phyloP scores from a whole-genome alignment of 2,888 invertebrate genomes.

The Agriopis aurantiaria region DNA sequence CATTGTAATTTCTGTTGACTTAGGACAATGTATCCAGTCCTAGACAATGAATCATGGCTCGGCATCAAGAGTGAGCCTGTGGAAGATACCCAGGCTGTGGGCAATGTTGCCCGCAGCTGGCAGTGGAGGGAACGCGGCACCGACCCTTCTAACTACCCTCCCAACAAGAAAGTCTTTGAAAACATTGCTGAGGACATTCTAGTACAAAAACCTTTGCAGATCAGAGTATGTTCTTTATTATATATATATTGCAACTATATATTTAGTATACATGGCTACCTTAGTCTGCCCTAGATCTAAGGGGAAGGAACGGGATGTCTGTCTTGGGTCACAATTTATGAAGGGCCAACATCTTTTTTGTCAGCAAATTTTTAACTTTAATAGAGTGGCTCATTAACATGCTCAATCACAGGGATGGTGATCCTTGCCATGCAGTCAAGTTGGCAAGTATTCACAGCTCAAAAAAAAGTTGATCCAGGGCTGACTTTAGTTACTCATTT shows the following conservation, averaged over 20 bases:
- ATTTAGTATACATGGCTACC: too few species aligned
- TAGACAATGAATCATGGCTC: conserved; percentile 75
- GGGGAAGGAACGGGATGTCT: too few species aligned
- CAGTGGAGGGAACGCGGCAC: conserved; percentile 80
- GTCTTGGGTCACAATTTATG: too few species aligned
- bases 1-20: background rate
- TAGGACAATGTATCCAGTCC: conserved; percentile 73
- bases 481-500: too few species aligned
- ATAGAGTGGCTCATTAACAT: too few species aligned
- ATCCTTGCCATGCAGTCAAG: too few species aligned
- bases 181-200: conserved; percentile 89
- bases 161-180: conserved; percentile 85
- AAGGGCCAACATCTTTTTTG: too few species aligned
- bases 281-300: too few species aligned
- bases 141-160: conserved; percentile 68
- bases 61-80: conserved; percentile 72
- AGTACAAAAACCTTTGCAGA: conserved; percentile 86
- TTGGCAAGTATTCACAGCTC: too few species aligned
- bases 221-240: conserved; percentile 81
- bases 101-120: conserved; percentile 78
- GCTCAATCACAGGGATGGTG: too few species aligned
- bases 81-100: conserved; percentile 69
- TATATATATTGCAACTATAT: background rate
- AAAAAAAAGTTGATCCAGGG: too few species aligned
- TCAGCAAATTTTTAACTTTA: too few species aligned